Evolutionary conservation across 2,888 invertebrate genomes (phyloP).

Genomic region (Cephus sareptanus): DNA sequence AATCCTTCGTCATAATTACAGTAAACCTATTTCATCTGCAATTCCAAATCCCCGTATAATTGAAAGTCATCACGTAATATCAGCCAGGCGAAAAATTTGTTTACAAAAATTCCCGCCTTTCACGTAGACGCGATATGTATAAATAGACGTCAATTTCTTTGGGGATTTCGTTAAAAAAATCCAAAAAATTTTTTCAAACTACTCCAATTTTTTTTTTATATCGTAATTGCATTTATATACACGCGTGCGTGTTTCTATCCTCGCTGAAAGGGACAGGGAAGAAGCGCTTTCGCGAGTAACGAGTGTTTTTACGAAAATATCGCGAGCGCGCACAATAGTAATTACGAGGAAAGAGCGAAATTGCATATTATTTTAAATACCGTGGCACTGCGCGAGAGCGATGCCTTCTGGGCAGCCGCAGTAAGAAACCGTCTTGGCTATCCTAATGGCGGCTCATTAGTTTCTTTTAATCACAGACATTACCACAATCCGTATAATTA

Average conservation of each 20-base stretch:
- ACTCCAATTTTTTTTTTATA: background rate
- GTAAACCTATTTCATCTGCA: background rate
- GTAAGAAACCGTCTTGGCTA: constrained; percentile 41
- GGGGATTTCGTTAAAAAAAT: no score
- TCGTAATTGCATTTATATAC: background rate
- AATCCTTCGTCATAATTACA: background rate
- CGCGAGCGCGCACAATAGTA: constrained; percentile 27
- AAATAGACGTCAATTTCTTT: no score
- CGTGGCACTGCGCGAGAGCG: constrained; percentile 31
- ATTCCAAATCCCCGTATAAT: constrained; percentile 4
- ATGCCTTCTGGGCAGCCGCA: constrained; percentile 15
- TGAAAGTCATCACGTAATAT: background rate
- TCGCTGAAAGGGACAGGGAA: background rate
- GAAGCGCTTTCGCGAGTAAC: background rate
- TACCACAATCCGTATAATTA: constrained; percentile 58
- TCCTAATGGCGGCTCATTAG: constrained; percentile 60
- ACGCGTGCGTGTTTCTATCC: background rate
- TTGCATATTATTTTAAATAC: constrained; percentile 35
- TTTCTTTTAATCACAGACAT: constrained; percentile 60
- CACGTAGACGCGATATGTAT: no score
- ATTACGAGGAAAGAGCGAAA: constrained; percentile 32
- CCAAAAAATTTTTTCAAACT: no score
- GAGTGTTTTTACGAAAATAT: constrained; percentile 22
- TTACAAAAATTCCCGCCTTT: background rate
- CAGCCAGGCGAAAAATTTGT: background rate